phyloP scores from a whole-genome alignment of 2,888 invertebrate genomes.

The Phortica okadai region DNA sequence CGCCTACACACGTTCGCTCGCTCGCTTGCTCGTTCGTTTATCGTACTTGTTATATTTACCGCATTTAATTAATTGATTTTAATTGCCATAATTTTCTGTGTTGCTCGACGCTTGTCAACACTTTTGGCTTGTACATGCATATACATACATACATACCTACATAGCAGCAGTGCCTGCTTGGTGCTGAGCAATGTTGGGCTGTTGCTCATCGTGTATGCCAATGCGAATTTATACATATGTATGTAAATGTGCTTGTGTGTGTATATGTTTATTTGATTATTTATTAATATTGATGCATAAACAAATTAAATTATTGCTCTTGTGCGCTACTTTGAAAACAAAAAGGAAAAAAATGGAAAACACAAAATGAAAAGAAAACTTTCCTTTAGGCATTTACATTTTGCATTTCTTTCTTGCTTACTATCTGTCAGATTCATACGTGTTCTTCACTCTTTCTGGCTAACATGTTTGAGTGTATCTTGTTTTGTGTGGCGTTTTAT shows the following conservation, averaged over 20 bases:
- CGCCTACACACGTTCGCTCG: neutral
- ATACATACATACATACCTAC: conserved; percentile 19
- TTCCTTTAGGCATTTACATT: conserved; percentile 12
- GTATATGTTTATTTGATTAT: conserved; percentile 31
- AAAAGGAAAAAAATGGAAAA: neutral
- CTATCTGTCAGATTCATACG: neutral
- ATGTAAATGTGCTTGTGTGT: conserved; percentile 31
- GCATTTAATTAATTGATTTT: conserved; percentile 73
- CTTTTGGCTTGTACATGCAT: conserved; percentile 46
- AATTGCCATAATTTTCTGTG: conserved; percentile 72
- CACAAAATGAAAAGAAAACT: neutral
- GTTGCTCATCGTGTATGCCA: too few relatives aligned
- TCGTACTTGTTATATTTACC: conserved; percentile 47
- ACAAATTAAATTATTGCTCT: conserved; percentile 56
- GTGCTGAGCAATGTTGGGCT: too few relatives aligned
- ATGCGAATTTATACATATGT: conserved; percentile 2
- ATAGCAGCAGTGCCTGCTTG: neutral
- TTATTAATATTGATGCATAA: conserved; percentile 65
- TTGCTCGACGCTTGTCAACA: conserved; percentile 50
- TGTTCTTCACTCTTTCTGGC: conserved; percentile 3
- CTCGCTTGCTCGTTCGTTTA: conserved; percentile 23
- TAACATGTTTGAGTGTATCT: neutral
- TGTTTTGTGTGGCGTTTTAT: conserved; percentile 37
- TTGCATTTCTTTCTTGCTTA: neutral
- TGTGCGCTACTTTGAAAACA: neutral